Percentiles rank a stretch among this genome's conserved stretches.
phyloP scores from a whole-genome alignment of 2,797 vertebrate genomes.

The Siniperca obscura region DNA sequence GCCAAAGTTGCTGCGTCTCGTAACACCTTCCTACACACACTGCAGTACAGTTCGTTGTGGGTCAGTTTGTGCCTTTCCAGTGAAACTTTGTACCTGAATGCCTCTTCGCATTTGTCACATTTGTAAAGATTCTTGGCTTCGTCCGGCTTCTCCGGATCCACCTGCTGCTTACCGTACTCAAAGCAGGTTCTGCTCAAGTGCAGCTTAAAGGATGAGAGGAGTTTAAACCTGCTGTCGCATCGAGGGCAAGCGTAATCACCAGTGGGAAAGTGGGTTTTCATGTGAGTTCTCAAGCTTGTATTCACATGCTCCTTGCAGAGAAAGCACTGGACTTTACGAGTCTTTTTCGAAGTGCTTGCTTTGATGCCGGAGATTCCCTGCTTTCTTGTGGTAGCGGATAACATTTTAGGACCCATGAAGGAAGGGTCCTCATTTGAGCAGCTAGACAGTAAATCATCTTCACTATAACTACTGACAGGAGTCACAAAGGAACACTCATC shows the following conservation, averaged over 20 bases:
- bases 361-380: not conserved
- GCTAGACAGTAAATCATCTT: constrained; percentile 2
- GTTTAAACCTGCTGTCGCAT: constrained; percentile 60
- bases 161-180: constrained; percentile 47
- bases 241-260: constrained; percentile 64
- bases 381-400: not conserved
- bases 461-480: not conserved
- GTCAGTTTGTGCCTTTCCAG: constrained; percentile 67
- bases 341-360: not conserved
- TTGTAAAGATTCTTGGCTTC: constrained; percentile 39
- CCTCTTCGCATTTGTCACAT: constrained; percentile 63
- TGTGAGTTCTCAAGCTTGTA: constrained; percentile 52
- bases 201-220: constrained; percentile 47
- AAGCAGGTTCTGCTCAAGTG: constrained; percentile 71
- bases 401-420: not conserved
- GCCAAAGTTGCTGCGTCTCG: constrained; percentile 46
- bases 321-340: constrained; percentile 46
- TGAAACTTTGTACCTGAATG: constrained; percentile 63
- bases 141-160: constrained; percentile 23
- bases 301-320: constrained; percentile 63
- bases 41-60: constrained; percentile 72
- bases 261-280: constrained; percentile 72
- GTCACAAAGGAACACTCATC: constrained; percentile 12
- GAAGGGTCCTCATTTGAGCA: constrained; percentile 20
- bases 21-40: constrained; percentile 68